Percentiles rank a stretch among this genome's conserved stretches.
Evolutionary conservation across 2,888 invertebrate species (phyloP).

Genomic region (Nowickia ferox): DNA sequence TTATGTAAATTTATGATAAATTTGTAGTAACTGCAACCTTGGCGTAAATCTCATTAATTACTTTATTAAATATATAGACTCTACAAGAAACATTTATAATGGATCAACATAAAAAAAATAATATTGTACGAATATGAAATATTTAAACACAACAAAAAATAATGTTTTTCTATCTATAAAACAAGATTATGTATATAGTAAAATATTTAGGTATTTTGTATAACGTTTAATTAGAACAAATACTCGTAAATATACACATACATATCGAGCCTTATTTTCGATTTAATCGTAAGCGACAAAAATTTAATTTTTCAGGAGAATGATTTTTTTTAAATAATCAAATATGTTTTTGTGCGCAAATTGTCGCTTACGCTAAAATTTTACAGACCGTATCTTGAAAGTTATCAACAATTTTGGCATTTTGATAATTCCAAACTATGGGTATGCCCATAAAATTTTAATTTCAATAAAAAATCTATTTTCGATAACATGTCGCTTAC

Average conservation of each 20-base stretch:
- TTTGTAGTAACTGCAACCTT: neutral
- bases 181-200: constrained; percentile 43
- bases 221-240: constrained; percentile 49
- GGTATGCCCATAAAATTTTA: too few species aligned
- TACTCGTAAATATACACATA: neutral
- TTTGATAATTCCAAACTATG: too few species aligned
- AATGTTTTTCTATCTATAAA: neutral
- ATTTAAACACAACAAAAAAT: neutral
- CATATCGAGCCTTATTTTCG: neutral
- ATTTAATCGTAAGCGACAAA: too few species aligned
- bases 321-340: too few species aligned
- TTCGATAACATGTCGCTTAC: too few species aligned
- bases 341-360: too few species aligned
- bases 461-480: too few species aligned
- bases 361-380: too few species aligned
- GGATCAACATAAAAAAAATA: neutral
- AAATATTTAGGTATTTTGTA: constrained; percentile 23
- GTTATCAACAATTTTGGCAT: too few species aligned
- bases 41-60: constrained; percentile 13
- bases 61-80: constrained; percentile 17
- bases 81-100: constrained; percentile 19
- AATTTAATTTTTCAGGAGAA: too few species aligned
- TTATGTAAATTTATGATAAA: constrained; percentile 1
- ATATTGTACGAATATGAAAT: neutral
- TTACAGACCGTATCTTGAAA: too few species aligned